phyloP scores from a whole-genome alignment of 2,797 vertebrate genomes.

The Amniataba percoides region DNA sequence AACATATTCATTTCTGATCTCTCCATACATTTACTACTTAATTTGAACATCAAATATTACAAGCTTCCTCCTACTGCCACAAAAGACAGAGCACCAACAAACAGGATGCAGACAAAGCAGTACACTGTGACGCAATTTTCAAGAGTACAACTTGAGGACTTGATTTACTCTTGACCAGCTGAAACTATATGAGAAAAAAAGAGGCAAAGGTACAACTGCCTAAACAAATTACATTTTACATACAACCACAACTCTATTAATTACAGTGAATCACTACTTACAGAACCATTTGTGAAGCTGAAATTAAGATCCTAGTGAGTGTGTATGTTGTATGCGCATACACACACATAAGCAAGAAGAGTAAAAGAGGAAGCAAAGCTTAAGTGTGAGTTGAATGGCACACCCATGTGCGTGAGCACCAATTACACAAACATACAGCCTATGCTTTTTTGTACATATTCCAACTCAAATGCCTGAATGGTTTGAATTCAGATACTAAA shows the following conservation, averaged over 20 bases:
- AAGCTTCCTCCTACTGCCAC: slow-evolving; percentile 46
- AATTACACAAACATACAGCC: slow-evolving; percentile 60
- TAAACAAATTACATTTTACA: slow-evolving; percentile 10
- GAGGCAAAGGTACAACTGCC: background rate
- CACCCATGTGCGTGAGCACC: slow-evolving; percentile 60
- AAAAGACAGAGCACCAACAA: slow-evolving; percentile 63
- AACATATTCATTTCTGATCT: slow-evolving; percentile 26
- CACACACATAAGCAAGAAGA: slow-evolving; percentile 38
- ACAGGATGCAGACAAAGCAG: slow-evolving; percentile 76
- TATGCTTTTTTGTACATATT: slow-evolving; percentile 41
- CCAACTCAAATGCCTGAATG: slow-evolving; percentile 26
- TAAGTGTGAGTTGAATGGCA: slow-evolving; percentile 59
- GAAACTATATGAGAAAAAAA: slow-evolving; percentile 14
- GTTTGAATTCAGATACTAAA: slow-evolving; percentile 5
- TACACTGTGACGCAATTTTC: slow-evolving; percentile 61
- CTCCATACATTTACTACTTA: slow-evolving; percentile 44
- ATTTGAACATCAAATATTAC: slow-evolving; percentile 32
- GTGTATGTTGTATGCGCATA: slow-evolving; percentile 29
- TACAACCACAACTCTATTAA: background rate
- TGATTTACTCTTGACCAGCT: slow-evolving; percentile 60
- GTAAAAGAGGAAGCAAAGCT: slow-evolving; percentile 75
- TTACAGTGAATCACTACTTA: slow-evolving; percentile 21
- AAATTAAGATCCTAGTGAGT: slow-evolving; percentile 41
- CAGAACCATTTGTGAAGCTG: slow-evolving; percentile 25
- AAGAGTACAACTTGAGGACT: slow-evolving; percentile 50